Evolutionary conservation across 92 coral and sea anemone genomes (phyloP).

Genomic region (Isaurus tuberculatus): DNA sequence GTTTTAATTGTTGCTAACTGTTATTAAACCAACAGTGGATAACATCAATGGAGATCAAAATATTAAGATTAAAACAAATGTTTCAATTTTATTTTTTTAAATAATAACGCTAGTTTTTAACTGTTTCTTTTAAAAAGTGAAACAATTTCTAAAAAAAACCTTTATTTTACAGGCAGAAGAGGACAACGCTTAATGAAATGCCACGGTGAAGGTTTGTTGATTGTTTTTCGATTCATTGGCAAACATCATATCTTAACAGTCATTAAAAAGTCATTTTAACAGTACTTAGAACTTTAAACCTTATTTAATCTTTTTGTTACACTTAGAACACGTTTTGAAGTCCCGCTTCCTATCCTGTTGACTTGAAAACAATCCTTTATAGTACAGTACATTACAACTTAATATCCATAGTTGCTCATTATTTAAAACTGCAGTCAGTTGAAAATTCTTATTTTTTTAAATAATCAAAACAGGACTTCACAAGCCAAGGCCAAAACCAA

Average conservation of each 20-base stretch:
- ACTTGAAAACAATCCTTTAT: too few species aligned
- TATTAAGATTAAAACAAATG: too few species aligned
- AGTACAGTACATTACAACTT: too few species aligned
- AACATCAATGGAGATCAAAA: too few species aligned
- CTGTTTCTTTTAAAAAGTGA: not conserved
- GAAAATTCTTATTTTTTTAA: not conserved
- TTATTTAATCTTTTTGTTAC: too few species aligned
- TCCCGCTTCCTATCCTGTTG: too few species aligned
- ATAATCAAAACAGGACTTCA: not conserved
- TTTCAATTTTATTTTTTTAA: too few species aligned
- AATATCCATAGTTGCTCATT: not conserved
- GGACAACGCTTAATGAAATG: slow-evolving; percentile 21
- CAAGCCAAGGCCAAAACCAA: slow-evolving; percentile 50
- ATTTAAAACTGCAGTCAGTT: not conserved
- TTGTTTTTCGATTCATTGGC: not conserved
- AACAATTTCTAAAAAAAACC: not conserved
- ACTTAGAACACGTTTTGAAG: too few species aligned
- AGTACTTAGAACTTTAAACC: too few species aligned
- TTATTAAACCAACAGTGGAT: too few species aligned
- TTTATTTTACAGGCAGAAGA: slow-evolving; percentile 17
- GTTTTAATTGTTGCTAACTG: too few species aligned
- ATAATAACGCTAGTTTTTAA: too few species aligned
- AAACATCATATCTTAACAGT: not conserved
- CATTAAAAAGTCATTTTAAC: not conserved
- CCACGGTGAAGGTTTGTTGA: slow-evolving; percentile 30